A percentile compares a stretch with the other conserved stretches of the same genome.
Conservation (phyloP, 2,888 invertebrate genomes). For the Amphipyra berbera region DNA sequence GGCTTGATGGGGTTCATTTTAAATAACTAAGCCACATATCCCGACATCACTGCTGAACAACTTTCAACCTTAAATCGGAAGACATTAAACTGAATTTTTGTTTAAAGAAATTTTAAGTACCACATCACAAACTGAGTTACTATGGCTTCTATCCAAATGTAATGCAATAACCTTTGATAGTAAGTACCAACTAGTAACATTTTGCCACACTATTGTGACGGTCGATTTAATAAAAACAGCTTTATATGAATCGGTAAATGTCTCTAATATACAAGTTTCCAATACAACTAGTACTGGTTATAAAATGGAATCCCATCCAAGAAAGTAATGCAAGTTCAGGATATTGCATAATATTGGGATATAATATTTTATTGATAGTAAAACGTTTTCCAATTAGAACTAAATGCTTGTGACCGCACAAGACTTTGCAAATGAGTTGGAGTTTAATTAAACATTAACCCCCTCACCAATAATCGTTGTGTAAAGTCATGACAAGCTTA, state of each 20-base stretch:
- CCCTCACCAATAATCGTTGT: too few species aligned
- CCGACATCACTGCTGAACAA: conserved; percentile 1
- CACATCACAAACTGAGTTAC: conserved; percentile 42
- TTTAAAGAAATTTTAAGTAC: conserved; percentile 10
- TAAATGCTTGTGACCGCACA: too few species aligned
- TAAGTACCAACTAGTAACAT: conserved; percentile 42
- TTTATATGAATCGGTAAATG: conserved; percentile 58
- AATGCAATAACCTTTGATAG: conserved; percentile 61
- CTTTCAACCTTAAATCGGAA: conserved; percentile 19
- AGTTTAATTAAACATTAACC: too few species aligned
- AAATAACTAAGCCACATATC: conserved; percentile 42
- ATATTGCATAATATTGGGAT: conserved; percentile 1
- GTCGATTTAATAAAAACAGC: conserved; percentile 68
- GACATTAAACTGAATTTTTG: conserved; percentile 1
- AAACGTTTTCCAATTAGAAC: neutral
- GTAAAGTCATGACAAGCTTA: too few species aligned
- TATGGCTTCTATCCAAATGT: conserved; percentile 69
- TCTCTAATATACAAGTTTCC: conserved; percentile 53
- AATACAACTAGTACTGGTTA: conserved; percentile 50
- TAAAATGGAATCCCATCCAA: conserved; percentile 59
- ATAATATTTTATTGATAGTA: conserved; percentile 6
- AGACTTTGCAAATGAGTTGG: too few species aligned
- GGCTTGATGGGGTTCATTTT: conserved; percentile 57
- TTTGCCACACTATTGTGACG: conserved; percentile 63
- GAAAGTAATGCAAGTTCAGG: conserved; percentile 17